Evolutionary conservation across 2,797 vertebrate species (phyloP).

Genomic region (Loriculus beryllinus): DNA sequence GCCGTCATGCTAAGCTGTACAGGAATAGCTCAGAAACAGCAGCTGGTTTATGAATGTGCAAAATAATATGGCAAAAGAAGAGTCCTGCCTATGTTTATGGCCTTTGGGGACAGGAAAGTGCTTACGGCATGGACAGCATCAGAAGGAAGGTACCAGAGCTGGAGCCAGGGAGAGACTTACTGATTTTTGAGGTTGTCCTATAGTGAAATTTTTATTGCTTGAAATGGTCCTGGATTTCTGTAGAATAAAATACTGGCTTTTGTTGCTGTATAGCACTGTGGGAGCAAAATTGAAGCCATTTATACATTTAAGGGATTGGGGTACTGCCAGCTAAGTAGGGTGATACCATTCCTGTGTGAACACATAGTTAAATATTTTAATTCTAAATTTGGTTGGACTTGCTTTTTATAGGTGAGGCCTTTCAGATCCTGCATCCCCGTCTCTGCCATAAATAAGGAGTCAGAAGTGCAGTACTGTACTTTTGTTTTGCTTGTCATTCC

Average conservation of each 20-base stretch:
- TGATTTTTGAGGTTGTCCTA: background rate
- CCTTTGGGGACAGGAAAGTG: background rate
- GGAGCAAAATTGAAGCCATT: background rate
- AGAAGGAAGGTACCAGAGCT: background rate
- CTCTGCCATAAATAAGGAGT: background rate
- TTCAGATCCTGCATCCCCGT: background rate
- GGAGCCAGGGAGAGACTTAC: background rate
- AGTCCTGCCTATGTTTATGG: background rate
- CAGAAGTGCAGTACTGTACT: background rate
- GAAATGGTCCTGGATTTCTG: background rate
- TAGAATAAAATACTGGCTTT: background rate
- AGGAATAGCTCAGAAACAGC: background rate
- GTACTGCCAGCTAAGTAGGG: background rate
- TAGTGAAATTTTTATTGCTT: background rate
- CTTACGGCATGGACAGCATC: background rate
- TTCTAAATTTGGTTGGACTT: background rate
- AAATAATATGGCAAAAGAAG: background rate
- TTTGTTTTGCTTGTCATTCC: background rate
- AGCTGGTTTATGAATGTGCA: background rate
- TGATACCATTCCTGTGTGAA: background rate
- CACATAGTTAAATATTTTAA: background rate
- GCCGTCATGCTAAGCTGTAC: background rate
- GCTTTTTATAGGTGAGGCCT: background rate
- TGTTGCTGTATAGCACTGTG: background rate
- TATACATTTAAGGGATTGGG: background rate